Evolutionary conservation across 1,140 invertebrate genomes (phyloP).

Genomic region (Lordiphosa collinella): DNA sequence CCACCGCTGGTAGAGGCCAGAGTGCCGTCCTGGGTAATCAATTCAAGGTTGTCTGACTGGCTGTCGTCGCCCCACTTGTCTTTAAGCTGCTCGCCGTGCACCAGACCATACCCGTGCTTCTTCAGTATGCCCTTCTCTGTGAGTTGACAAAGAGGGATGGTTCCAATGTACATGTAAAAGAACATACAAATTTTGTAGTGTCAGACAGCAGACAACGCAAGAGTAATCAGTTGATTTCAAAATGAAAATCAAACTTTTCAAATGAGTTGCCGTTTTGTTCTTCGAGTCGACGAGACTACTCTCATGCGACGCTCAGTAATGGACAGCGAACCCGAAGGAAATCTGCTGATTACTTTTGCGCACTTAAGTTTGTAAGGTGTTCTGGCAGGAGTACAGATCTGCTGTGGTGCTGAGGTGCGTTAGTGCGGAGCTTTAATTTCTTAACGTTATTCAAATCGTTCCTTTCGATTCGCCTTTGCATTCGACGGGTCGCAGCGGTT

Average conservation of each 20-base stretch:
- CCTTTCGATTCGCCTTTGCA: neutral
- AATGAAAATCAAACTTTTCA: neutral
- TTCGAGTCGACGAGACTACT: too few species aligned
- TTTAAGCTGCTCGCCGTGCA: slow-evolving; percentile 83
- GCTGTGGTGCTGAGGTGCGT: slow-evolving; percentile 3
- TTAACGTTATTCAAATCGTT: neutral
- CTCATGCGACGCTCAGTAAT: too few species aligned
- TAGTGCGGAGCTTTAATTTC: neutral
- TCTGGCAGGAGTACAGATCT: neutral
- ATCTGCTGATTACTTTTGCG: slow-evolving; percentile 8
- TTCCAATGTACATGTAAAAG: slow-evolving; percentile 61
- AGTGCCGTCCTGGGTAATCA: slow-evolving; percentile 85
- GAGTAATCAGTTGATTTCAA: slow-evolving; percentile 1
- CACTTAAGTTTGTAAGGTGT: neutral
- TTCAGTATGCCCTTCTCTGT: slow-evolving; percentile 95
- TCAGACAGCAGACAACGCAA: slow-evolving; percentile 48
- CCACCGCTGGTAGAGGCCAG: slow-evolving; percentile 81
- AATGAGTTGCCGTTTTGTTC: neutral
- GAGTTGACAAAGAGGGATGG: slow-evolving; percentile 68
- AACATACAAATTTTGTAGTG: slow-evolving; percentile 69
- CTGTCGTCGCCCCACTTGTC: slow-evolving; percentile 87
- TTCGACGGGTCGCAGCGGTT: too few species aligned
- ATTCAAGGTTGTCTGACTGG: slow-evolving; percentile 86
- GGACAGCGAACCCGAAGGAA: neutral
- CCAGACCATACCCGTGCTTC: slow-evolving; percentile 89